These are phyloP conservation scores for Noctua fimbriata DNA, from an alignment of 2,888 invertebrate species.

Conservation along the genomic window DNA sequence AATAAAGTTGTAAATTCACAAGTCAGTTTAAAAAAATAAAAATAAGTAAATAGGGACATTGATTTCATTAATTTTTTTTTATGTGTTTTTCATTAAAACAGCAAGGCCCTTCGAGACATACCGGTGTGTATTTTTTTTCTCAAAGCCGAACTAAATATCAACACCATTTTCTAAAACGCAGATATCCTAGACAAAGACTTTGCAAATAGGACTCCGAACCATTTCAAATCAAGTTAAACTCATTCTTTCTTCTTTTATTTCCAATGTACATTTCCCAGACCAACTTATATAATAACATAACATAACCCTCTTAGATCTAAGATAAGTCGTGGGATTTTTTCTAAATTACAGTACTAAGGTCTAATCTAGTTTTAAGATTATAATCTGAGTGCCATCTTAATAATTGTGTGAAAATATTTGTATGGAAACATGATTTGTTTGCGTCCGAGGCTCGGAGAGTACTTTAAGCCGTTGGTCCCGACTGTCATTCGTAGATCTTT, in stretches of 20 bases:
- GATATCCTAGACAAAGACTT: neutral
- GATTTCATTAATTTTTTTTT: no score
- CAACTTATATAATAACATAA: slow-evolving; percentile 14
- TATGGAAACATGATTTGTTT: slow-evolving; percentile 44
- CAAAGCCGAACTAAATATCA: no score
- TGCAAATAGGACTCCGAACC: neutral
- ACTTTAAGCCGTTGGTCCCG: neutral
- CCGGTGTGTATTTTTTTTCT: no score
- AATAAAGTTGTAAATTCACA: no score
- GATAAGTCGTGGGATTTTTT: slow-evolving; percentile 59
- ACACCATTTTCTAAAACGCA: no score
- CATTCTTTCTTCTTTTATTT: slow-evolving; percentile 6
- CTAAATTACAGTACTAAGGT: slow-evolving; percentile 69
- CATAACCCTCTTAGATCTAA: slow-evolving; percentile 25
- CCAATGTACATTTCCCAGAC: slow-evolving; percentile 33
- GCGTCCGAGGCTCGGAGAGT: neutral
- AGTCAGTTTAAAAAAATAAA: no score
- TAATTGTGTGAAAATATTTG: slow-evolving; percentile 59
- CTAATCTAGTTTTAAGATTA: slow-evolving; percentile 66
- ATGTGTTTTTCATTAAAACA: no score
- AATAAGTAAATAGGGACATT: no score
- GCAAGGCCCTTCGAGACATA: no score
- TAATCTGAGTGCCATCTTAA: slow-evolving; percentile 40
- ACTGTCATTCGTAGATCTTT: neutral
- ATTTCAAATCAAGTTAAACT: no score